Base-by-base conservation (phyloP, 2,113 vertebrate species). In the Zapornia atra region DNA sequence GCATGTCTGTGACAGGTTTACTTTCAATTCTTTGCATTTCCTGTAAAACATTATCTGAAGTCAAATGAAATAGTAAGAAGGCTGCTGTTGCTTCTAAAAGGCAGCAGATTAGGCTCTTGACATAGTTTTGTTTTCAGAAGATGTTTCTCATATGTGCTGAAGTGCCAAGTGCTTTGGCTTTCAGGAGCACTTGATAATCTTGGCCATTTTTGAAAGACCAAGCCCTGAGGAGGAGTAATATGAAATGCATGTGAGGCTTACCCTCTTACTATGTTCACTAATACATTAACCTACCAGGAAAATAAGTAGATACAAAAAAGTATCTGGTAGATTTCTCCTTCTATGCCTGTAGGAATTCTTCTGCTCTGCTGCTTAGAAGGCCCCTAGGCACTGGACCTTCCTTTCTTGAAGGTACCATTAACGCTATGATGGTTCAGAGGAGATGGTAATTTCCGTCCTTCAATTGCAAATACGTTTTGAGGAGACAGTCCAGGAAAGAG, bases 221-320 rank as follows among this genome's bases (percentile, higher is more conserved):
- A 57, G 53, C 71, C 50, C 14, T 53, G n/a, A 85, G 34, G 33
- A 82, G 9, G 17, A 66, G 33, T 46, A 40, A 46, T 29, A 46
- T 3, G 6, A 70, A 83, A 79, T 60, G 21, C 1, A 0, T 33
- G 22, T 28, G 28, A 51, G 31, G 4, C 17, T 83, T 0, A 0
- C 6, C 16, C 22, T 86, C 63, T 73, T 64, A 12, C 42, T 83
- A 19, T 29, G 5, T 75, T 82, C 17, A 10, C 46, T 63, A 20
- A 19, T 51, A 13, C 8, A 2, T 46, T 18, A 54, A 75, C 56
- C 66, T 42, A 71, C 33, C 10, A 51, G 44, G 25, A 51, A 60
- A 53, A 71, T 9, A 86, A 79, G 4, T 20, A 59, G n/a, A 26
- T 70, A 36, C 66, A 29, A 24, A 36, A 90, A 77, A 29, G 48